Percentiles rank a stretch among this genome's conserved stretches.
These are phyloP conservation scores for Aulostomus chinensis DNA, from an alignment of 2,797 vertebrate genomes.

Conservation along the genomic window DNA sequence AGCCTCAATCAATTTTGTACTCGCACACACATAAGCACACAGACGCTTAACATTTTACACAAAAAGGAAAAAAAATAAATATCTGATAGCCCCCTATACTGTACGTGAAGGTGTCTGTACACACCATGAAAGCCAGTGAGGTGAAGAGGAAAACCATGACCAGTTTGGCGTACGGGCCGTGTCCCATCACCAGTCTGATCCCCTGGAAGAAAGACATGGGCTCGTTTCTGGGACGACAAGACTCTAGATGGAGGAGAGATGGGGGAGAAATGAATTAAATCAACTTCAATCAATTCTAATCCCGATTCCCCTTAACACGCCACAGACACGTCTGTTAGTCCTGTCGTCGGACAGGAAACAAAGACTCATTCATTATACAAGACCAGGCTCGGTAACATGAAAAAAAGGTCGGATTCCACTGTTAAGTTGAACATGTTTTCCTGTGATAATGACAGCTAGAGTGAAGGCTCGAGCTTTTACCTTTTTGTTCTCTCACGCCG, in stretches of 20 bases:
- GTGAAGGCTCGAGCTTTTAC: slow-evolving; percentile 64
- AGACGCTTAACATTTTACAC: slow-evolving; percentile 3
- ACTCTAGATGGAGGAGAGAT: slow-evolving; percentile 69
- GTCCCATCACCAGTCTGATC: slow-evolving; percentile 90
- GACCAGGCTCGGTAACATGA: no score
- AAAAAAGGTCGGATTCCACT: no score
- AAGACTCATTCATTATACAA: no score
- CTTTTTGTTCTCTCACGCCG: slow-evolving; percentile 88
- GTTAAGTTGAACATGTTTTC: no score
- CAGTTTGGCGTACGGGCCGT: slow-evolving; percentile 91
- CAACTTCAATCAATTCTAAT: no score
- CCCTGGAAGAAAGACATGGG: slow-evolving; percentile 88
- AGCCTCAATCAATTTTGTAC: no score
- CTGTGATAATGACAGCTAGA: neutral
- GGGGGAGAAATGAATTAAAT: neutral
- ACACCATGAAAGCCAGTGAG: slow-evolving; percentile 94
- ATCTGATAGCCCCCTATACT: neutral
- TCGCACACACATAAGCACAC: no score
- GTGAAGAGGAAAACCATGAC: slow-evolving; percentile 95
- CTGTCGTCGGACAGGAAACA: no score
- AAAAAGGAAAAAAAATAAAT: neutral
- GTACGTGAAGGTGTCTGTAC: slow-evolving; percentile 23
- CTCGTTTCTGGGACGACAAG: slow-evolving; percentile 73
- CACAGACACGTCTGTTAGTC: no score
- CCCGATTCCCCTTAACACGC: no score